Base-by-base conservation (phyloP, 2,113 vertebrate species). In the Crotalus horridus region DNA sequence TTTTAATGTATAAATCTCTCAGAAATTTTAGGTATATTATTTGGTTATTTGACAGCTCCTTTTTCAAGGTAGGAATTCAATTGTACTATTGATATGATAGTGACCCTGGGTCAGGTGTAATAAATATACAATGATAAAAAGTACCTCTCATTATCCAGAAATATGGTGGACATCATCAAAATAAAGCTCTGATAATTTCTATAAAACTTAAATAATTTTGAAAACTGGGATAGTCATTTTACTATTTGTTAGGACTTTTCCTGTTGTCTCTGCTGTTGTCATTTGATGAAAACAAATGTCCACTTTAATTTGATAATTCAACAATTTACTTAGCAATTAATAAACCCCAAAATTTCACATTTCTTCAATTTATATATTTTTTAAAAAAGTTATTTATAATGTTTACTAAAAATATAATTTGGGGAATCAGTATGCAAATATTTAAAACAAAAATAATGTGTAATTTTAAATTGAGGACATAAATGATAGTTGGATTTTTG, bases 391-490 rank as follows among this genome's bases (percentile, higher is more conserved):
- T 64, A 64, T n/a, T 12, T n/a, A 13, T n/a, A 69, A n/a, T 69
- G 29, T 69, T 69, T 69, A n/a, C 29, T n/a, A 15, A n/a, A 69
- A 64, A 64, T 69, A 69, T 69, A 23, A 26, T 39, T 15, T 17
- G 1, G 23, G 7, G 1, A 13, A 29, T 2, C 21, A 69, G 29
- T 11, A 51, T 69, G 29, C 64, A 69, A 69, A 8, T 88, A 87
- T 93, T 95, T 39, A 51, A 94, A 64, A 48, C n/a, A 89, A 20
- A n/a, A 89, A 26, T n/a, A 51, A 33, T 26, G 13, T 74, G 12
- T 74, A 55, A 74, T 85, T 91, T 13, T 56, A 26, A 81, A 91
- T 33, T 43, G 24, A 85, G 9, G 48, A 89, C 85, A 56, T 33
- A 55, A 59, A 48, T 23, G 1, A n/a, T 26, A 51, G 56, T 33